Percentiles rank a stretch among this genome's conserved stretches.
phyloP scores from a whole-genome alignment of 2,113 vertebrate genomes.

The Morone chrysops region DNA sequence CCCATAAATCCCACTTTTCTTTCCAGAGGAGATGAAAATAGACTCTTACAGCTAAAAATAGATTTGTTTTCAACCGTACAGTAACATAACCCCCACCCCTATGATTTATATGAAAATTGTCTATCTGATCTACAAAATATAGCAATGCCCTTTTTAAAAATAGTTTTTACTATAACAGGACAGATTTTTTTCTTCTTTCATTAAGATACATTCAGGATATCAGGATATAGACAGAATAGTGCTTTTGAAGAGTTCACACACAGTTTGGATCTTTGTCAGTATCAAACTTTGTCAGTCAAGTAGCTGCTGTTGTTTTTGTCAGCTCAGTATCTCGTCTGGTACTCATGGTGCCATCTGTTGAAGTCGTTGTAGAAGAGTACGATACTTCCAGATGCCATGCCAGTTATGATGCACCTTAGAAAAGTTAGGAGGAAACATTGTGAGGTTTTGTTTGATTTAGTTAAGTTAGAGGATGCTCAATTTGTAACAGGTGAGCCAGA shows the following conservation, averaged over 20 bases:
- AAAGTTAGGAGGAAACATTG: background rate
- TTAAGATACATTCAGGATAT: constrained; percentile 87
- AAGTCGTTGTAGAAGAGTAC: constrained; percentile 99
- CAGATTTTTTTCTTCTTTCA: constrained; percentile 51
- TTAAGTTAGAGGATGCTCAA: background rate
- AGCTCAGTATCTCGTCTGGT: constrained; percentile 95
- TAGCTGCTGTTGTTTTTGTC: background rate
- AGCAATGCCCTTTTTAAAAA: constrained; percentile 97
- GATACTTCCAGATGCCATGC: constrained; percentile 98
- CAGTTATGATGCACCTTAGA: constrained; percentile 94
- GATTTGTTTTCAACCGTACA: constrained; percentile 85
- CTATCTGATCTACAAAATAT: constrained; percentile 98
- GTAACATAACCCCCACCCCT: constrained; percentile 89
- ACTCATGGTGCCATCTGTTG: constrained; percentile 98
- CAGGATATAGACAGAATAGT: constrained; percentile 81
- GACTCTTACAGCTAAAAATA: constrained; percentile 99
- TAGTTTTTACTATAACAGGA: constrained; percentile 87
- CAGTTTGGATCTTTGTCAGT: constrained; percentile 11
- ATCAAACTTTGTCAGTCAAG: constrained; percentile 23
- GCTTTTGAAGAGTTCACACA: constrained; percentile 64
- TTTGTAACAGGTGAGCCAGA: too few relatives aligned
- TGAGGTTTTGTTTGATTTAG: background rate
- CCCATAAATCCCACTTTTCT: constrained; percentile 72
- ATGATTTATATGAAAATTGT: constrained; percentile 83
- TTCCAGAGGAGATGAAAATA: constrained; percentile 93